Evolutionary conservation across 37 sponge, comb jelly and placozoan species (phyloP).

Genomic region (Chondrosia reniformis): DNA sequence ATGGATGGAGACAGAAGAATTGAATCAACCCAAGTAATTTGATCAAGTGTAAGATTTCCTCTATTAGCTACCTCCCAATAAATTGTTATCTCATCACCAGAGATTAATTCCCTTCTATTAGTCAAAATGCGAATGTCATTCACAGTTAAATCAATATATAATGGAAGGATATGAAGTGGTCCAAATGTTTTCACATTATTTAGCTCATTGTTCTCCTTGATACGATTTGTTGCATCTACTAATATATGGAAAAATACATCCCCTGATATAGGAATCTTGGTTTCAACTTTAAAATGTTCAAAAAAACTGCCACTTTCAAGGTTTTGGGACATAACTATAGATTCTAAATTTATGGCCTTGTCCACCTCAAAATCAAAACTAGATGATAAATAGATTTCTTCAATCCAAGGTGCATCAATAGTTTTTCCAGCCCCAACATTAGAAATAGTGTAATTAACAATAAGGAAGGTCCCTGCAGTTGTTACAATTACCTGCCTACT

Average conservation of each 20-base stretch:
- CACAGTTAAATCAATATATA: background rate
- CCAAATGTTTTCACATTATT: conserved; percentile 12
- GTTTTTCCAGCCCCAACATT: conserved; percentile 6
- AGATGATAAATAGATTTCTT: background rate
- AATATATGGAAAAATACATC: background rate
- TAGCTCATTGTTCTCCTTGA: background rate
- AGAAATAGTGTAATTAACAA: background rate
- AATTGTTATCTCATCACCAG: background rate
- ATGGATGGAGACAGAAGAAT: background rate
- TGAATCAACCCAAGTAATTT: background rate
- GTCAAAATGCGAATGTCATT: too few species aligned
- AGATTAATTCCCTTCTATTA: background rate
- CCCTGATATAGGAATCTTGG: background rate
- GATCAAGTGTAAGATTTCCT: background rate
- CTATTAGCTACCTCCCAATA: conserved; percentile 20
- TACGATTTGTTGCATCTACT: background rate
- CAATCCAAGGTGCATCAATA: conserved; percentile 9
- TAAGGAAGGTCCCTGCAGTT: conserved; percentile 1
- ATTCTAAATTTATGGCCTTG: background rate
- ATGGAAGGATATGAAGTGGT: conserved; percentile 2
- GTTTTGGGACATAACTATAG: background rate
- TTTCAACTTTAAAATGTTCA: background rate
- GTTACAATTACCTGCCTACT: background rate
- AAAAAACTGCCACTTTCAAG: background rate
- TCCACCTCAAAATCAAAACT: too few species aligned